phyloP scores from a whole-genome alignment of 2,797 vertebrate species.

The Adelosebastes latens region DNA sequence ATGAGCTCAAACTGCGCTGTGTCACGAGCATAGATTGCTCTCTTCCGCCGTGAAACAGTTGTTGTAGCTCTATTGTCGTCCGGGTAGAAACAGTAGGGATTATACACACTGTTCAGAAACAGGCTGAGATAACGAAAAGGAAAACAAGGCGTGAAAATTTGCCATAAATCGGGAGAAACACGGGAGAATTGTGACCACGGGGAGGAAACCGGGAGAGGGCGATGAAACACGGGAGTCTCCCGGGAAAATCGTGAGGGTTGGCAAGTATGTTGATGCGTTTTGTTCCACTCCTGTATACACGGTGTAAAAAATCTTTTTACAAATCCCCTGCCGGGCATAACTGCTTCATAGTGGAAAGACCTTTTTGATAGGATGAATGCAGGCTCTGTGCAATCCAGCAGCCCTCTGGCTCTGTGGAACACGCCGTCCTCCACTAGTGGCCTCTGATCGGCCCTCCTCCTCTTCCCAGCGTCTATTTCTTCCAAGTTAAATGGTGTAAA shows the following conservation, averaged over 20 bases:
- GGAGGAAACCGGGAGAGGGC: no score
- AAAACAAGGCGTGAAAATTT: no score
- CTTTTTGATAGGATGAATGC: conserved; percentile 45
- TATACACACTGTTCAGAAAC: no score
- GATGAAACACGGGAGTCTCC: no score
- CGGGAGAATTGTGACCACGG: no score
- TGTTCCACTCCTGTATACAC: conserved; percentile 8
- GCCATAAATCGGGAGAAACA: no score
- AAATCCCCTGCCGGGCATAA: conserved; percentile 36
- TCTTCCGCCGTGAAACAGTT: no score
- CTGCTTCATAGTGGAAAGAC: conserved; percentile 57
- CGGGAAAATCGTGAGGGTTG: no score
- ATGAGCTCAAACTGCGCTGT: no score
- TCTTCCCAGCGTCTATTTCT: conserved; percentile 6
- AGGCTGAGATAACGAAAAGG: no score
- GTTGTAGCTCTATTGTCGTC: no score
- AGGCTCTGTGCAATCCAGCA: conserved; percentile 33
- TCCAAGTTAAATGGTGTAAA: conserved; percentile 43
- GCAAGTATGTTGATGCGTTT: conserved; percentile 29
- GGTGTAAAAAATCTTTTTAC: conserved; percentile 49
- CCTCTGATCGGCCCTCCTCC: conserved; percentile 5
- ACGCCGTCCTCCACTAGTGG: conserved; percentile 19
- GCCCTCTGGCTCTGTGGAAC: conserved; percentile 34
- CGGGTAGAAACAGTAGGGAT: neutral
- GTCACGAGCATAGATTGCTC: no score